phyloP scores from a whole-genome alignment of 2,888 invertebrate species.

The Meganola albula region DNA sequence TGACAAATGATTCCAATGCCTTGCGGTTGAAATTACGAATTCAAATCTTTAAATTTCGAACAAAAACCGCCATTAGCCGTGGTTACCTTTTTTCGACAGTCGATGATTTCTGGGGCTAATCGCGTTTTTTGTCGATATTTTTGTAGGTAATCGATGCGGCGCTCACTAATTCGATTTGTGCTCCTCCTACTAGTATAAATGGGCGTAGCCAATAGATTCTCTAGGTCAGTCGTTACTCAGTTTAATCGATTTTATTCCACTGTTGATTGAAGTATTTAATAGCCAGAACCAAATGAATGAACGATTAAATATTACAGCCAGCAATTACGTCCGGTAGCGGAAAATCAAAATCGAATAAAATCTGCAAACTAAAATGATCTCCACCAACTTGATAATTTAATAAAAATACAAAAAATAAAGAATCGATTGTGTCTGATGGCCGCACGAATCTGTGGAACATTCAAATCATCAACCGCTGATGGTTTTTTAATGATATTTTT shows the following conservation, averaged over 20 bases:
- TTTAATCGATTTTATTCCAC: conserved; percentile 24
- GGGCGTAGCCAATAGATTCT: conserved; percentile 70
- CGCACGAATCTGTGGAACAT: conserved; percentile 61
- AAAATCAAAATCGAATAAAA: conserved; percentile 27
- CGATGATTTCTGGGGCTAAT: conserved; percentile 74
- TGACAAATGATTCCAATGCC: conserved; percentile 77
- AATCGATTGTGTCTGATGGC: conserved; percentile 75
- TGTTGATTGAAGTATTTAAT: neutral
- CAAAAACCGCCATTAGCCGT: conserved; percentile 74
- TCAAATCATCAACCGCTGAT: conserved; percentile 75
- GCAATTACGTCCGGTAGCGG: conserved; percentile 23
- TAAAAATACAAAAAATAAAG: conserved; percentile 56
- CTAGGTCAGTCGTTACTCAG: conserved; percentile 47
- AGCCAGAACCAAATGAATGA: conserved; percentile 1
- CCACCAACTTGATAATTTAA: conserved; percentile 65
- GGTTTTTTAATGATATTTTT: conserved; percentile 80
- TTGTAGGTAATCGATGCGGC: conserved; percentile 70
- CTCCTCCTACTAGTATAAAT: conserved; percentile 66
- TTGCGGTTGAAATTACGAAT: conserved; percentile 76
- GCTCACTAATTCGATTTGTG: conserved; percentile 72
- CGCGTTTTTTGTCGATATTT: conserved; percentile 71
- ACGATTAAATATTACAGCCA: neutral
- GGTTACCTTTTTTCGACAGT: conserved; percentile 72
- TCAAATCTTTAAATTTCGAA: conserved; percentile 74
- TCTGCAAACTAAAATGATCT: conserved; percentile 34